phyloP scores from a whole-genome alignment of 2,888 invertebrate species.

The Morpho achilles region DNA sequence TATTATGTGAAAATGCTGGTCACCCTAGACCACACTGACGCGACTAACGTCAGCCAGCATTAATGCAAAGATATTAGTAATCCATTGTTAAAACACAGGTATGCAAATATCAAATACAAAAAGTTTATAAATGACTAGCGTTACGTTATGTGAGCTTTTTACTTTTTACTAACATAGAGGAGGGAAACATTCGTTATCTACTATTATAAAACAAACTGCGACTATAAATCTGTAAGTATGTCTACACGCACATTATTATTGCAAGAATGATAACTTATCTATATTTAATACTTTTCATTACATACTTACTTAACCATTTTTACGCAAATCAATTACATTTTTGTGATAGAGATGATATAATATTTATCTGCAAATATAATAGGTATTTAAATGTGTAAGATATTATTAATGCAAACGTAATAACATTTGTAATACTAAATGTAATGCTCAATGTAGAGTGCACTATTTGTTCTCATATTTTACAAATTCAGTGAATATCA shows the following conservation, averaged over 20 bases:
- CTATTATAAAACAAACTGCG: background rate
- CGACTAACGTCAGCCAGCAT: slow-evolving; percentile 20
- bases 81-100: slow-evolving; percentile 57
- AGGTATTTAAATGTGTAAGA: too few relatives aligned
- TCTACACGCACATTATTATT: too few relatives aligned
- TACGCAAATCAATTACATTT: background rate
- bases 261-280: too few relatives aligned
- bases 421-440: too few relatives aligned
- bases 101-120: slow-evolving; percentile 51
- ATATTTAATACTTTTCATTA: too few relatives aligned
- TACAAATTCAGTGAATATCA: too few relatives aligned
- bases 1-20: slow-evolving; percentile 24
- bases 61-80: slow-evolving; percentile 45
- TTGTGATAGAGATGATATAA: background rate
- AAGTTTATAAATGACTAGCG: slow-evolving; percentile 46
- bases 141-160: slow-evolving; percentile 43
- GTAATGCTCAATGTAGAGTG: too few relatives aligned
- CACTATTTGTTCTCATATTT: too few relatives aligned
- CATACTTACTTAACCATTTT: background rate
- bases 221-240: too few relatives aligned
- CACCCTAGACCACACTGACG: slow-evolving; percentile 6
- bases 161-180: slow-evolving; percentile 37
- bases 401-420: too few relatives aligned
- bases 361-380: too few relatives aligned
- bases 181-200: slow-evolving; percentile 17